A percentile compares a stretch with the other conserved stretches of the same genome.
phyloP scores from a whole-genome alignment of 2,797 vertebrate genomes.

The Pteronotus mesoamericanus region DNA sequence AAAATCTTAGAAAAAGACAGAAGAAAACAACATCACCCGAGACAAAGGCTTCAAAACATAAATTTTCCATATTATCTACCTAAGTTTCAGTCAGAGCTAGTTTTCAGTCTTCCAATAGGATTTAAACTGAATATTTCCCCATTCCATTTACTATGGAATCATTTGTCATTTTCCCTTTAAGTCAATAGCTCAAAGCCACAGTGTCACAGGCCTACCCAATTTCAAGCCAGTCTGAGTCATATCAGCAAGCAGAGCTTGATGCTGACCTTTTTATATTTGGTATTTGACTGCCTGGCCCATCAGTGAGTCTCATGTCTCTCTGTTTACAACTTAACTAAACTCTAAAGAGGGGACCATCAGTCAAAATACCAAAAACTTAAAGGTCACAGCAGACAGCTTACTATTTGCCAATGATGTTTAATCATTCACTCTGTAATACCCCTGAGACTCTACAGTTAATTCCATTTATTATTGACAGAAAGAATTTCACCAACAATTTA shows the following conservation, averaged over 20 bases:
- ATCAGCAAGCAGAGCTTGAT: constrained; percentile 55
- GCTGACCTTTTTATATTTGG: constrained; percentile 77
- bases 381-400: constrained; percentile 56
- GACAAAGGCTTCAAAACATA: not conserved
- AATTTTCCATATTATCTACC: not conserved
- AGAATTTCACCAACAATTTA: constrained; percentile 31
- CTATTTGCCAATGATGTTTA: constrained; percentile 70
- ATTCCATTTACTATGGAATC: not conserved
- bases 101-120: not conserved
- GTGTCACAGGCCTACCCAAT: constrained; percentile 33
- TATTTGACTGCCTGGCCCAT: constrained; percentile 64
- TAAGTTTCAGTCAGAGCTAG: not conserved
- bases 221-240: constrained; percentile 42
- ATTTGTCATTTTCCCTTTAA: constrained; percentile 51
- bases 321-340: constrained; percentile 75
- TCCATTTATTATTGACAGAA: constrained; percentile 54
- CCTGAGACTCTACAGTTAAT: constrained; percentile 41
- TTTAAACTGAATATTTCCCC: constrained; percentile 6
- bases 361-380: constrained; percentile 69
- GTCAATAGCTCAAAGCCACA: constrained; percentile 41
- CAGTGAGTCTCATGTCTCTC: constrained; percentile 62
- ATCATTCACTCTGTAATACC: constrained; percentile 69
- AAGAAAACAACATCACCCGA: not conserved
- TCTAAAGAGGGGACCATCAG: constrained; percentile 65
- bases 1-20: not conserved